Percentiles rank a stretch among this genome's conserved stretches.
Evolutionary conservation across 23 tunicate species (phyloP).

Genomic region (Styela clava): DNA sequence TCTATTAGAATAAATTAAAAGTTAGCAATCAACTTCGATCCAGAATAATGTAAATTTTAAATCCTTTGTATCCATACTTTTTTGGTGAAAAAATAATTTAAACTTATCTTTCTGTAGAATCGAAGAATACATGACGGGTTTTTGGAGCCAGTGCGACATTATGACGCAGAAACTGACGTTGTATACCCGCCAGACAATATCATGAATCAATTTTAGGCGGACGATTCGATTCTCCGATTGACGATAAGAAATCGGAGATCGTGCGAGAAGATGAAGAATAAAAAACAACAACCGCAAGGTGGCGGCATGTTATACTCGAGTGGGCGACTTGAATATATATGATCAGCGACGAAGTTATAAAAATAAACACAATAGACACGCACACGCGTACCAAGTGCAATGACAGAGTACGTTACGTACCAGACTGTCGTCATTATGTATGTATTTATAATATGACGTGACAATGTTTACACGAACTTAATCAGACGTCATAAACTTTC

Average conservation of each 20-base stretch:
- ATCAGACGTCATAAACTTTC: too few species aligned
- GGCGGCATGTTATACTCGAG: neutral
- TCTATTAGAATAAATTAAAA: too few species aligned
- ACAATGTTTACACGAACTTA: too few species aligned
- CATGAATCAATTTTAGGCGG: neutral
- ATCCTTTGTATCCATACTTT: too few species aligned
- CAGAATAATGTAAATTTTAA: too few species aligned
- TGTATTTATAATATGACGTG: too few species aligned
- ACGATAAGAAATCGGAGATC: neutral
- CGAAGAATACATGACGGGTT: neutral
- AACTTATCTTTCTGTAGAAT: neutral
- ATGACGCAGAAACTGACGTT: slow-evolving; percentile 1
- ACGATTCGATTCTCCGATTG: neutral
- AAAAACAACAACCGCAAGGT: neutral
- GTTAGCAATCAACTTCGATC: too few species aligned
- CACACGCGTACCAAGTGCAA: neutral
- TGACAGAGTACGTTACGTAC: neutral
- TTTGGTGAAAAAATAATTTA: too few species aligned
- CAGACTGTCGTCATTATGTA: neutral
- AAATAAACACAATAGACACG: too few species aligned
- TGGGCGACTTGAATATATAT: neutral
- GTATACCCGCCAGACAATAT: slow-evolving; percentile 3
- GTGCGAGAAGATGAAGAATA: too few species aligned
- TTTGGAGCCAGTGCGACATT: slow-evolving; percentile 3
- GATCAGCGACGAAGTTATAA: too few species aligned